These are phyloP conservation scores for Toxotes lorentzi DNA, from an alignment of 2,797 vertebrate genomes.

Conservation along the genomic window DNA sequence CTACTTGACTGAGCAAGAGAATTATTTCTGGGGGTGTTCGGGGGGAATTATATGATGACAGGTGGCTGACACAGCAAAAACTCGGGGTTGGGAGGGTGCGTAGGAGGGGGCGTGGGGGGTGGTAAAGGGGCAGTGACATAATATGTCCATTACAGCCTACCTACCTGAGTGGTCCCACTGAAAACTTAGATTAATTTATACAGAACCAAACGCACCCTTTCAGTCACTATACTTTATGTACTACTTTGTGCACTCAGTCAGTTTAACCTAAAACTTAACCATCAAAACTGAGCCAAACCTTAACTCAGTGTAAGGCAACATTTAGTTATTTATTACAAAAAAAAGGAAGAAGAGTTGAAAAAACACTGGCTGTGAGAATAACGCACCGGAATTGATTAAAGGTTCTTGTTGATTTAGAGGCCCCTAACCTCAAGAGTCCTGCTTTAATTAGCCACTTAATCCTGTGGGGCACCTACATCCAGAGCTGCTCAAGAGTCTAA, in stretches of 20 bases:
- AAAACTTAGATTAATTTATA: background rate
- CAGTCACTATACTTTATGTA: background rate
- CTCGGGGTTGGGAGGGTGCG: too few relatives aligned
- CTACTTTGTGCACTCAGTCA: background rate
- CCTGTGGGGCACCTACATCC: slow-evolving; percentile 12
- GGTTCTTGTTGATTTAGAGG: slow-evolving; percentile 48
- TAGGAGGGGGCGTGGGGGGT: background rate
- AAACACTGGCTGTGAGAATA: slow-evolving; percentile 2
- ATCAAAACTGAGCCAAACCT: background rate
- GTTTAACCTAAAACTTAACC: background rate
- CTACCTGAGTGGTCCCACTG: background rate
- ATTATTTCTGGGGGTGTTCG: slow-evolving; percentile 44
- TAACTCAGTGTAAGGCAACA: background rate
- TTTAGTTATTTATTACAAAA: background rate
- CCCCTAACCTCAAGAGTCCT: slow-evolving; percentile 16
- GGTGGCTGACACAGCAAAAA: slow-evolving; percentile 55
- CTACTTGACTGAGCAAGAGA: slow-evolving; percentile 54
- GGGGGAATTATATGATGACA: slow-evolving; percentile 21
- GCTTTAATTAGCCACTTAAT: slow-evolving; percentile 55
- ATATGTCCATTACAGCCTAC: too few relatives aligned
- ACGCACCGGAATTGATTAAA: slow-evolving; percentile 23
- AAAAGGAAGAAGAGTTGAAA: background rate
- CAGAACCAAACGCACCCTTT: background rate
- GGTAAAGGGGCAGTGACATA: too few relatives aligned
- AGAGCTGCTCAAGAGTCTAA: slow-evolving; percentile 3